These are phyloP conservation scores for Anthoscopus minutus DNA, from an alignment of 2,113 vertebrate genomes.

Conservation along the genomic window DNA sequence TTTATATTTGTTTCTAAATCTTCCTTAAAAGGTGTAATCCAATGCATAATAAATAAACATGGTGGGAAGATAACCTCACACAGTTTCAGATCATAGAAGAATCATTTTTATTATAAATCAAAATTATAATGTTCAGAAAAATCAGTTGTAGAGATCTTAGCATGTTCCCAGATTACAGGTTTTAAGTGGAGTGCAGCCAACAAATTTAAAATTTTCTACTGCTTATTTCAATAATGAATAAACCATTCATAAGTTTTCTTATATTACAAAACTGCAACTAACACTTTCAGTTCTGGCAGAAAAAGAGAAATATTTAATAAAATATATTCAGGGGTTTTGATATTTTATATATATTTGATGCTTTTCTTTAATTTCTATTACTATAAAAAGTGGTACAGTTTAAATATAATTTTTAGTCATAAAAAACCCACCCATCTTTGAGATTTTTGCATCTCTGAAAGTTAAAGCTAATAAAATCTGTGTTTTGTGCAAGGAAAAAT, in stretches of 20 bases:
- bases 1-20: neutral
- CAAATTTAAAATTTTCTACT: neutral
- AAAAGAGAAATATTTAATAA: neutral
- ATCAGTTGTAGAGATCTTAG: neutral
- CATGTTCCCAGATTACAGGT: neutral
- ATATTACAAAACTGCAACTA: neutral
- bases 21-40: neutral
- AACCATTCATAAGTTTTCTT: neutral
- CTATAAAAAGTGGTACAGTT: neutral
- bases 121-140: neutral
- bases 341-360: neutral
- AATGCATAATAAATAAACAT: neutral
- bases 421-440: rapidly evolving
- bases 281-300: neutral
- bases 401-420: neutral
- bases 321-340: rapidly evolving
- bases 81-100: neutral
- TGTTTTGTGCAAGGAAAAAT: neutral
- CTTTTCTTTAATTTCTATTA: neutral
- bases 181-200: neutral
- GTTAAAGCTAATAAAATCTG: neutral
- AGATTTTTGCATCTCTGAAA: neutral
- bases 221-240: neutral
- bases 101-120: neutral
- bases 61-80: neutral